phyloP scores from a whole-genome alignment of 2,888 invertebrate species.

The Serrognathus titanus region DNA sequence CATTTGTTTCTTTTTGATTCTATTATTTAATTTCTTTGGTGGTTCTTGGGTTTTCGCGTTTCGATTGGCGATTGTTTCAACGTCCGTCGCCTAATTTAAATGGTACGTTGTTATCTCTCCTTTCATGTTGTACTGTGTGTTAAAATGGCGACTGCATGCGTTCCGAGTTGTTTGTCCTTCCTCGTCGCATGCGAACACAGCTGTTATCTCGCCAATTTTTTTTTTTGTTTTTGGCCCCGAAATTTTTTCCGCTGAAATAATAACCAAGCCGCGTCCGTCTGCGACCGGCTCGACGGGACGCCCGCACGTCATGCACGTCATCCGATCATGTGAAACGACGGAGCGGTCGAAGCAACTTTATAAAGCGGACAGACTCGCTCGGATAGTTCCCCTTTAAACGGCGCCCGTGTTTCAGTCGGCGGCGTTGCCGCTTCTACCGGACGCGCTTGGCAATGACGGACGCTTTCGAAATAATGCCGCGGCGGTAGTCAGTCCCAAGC shows the following conservation, averaged over 20 bases:
- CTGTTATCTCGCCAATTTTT: no score
- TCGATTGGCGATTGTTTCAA: no score
- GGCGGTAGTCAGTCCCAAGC: no score
- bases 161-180: not conserved
- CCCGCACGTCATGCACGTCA: slow-evolving; percentile 6
- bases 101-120: slow-evolving; percentile 14
- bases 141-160: not conserved
- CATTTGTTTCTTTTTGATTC: not conserved
- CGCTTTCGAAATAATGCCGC: not conserved
- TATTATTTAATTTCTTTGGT: no score
- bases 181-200: no score
- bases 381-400: slow-evolving; percentile 19
- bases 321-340: not conserved
- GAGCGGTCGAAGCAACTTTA: no score
- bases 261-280: slow-evolving; percentile 4
- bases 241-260: no score
- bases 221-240: no score
- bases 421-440: slow-evolving; percentile 8
- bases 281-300: slow-evolving; percentile 6
- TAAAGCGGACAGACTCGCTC: not conserved
- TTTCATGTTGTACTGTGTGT: slow-evolving; percentile 9
- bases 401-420: not conserved
- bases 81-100: not conserved
- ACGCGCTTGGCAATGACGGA: not conserved
- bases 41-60: no score